Evolutionary conservation across 2,797 vertebrate species (phyloP), one percentile per base, ranked within the genome.

Genomic region (Lutjanus argentimaculatus): DNA sequence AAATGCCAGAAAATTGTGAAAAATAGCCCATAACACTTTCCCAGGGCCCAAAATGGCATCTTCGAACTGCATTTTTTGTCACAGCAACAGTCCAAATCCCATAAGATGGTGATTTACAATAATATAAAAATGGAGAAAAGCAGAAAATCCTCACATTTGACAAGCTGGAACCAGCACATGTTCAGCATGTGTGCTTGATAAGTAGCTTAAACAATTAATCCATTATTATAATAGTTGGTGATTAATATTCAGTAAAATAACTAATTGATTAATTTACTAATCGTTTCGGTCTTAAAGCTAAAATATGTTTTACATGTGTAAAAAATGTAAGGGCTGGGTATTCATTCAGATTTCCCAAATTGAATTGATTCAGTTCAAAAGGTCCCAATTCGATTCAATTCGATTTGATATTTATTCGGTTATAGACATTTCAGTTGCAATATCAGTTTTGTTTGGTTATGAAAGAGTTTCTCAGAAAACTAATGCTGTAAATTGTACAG

Each of bases 181-280:
- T 53, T 66, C 30, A 42, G 8, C 72, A 70, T 75, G 71, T 61
- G 66, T 61, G 65, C 65, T 51, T 55, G 46, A 53, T 67, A 74
- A 70, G 75, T 74, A 71, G 55, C 67, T 74, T 64, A 83, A 57
- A 78, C n/a, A 69, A 59, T 74, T 53, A 52, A 65, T 74, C 52
- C 61, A 40, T 63, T 59, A 72, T 67, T 40, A 58, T 61, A 75
- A 61, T 30, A 48, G n/a, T 46, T 65, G 11, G 3, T 0, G 7
- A 58, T 69, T 57, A 0, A 22, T 53, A 63, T 57, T 17, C n/a
- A 36, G 48, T 67, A 42, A 81, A 40, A 16, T 36, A 1, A 64
- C 30, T 40, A 21, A 59, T 56, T 16, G 0, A 8, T 30, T 30
- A 30, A 30, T 30, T 30, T 30, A 30, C 2, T 30, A 30, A 30